Conservation (phyloP, 1,140 invertebrate genomes). For the Heliconius nattereri region DNA sequence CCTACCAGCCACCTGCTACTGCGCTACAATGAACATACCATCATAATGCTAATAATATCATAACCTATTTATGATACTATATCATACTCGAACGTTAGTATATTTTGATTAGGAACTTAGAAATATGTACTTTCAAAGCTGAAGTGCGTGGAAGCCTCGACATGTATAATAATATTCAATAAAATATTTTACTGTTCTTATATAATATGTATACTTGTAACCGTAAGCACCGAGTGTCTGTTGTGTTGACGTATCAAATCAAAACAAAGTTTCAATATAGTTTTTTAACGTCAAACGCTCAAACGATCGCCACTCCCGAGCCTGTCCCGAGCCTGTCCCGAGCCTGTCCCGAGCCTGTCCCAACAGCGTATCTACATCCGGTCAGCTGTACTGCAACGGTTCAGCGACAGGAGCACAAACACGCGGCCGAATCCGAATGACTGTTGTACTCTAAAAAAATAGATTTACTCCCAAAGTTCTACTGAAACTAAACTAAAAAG, state of each 20-base stretch:
- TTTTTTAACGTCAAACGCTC: neutral
- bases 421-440: neutral
- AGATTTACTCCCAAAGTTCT: neutral
- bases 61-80: no score
- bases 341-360: neutral
- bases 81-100: neutral
- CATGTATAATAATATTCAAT: neutral
- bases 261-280: neutral
- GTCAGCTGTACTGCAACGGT: neutral
- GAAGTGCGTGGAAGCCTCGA: neutral
- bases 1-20: no score
- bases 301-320: neutral
- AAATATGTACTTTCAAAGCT: no score
- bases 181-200: neutral
- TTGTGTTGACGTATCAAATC: no score
- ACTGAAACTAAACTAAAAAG: neutral
- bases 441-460: constrained; percentile 7
- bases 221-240: no score
- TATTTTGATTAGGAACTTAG: no score
- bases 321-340: no score
- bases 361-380: neutral
- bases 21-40: no score
- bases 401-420: neutral
- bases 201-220: no score
- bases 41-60: no score